Evolutionary conservation across 1,140 invertebrate species (phyloP).

Genomic region (Lepidurus packardi): DNA sequence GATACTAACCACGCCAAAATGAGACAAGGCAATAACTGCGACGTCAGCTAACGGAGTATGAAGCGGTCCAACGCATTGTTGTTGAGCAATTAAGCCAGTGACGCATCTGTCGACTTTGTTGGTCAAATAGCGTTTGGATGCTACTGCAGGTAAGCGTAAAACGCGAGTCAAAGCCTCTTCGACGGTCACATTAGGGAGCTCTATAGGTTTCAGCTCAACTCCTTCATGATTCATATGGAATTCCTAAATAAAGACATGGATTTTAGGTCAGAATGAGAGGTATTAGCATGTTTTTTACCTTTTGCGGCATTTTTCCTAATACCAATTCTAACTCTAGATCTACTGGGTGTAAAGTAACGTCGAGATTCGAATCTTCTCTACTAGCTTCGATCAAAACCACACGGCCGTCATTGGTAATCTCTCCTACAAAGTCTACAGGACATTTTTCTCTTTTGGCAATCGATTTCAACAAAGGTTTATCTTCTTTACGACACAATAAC

Average conservation of each 20-base stretch:
- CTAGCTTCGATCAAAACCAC: conserved; percentile 53
- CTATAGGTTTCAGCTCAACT: conserved; percentile 46
- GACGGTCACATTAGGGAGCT: conserved; percentile 52
- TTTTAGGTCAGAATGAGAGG: background rate
- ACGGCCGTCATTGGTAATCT: conserved; percentile 78
- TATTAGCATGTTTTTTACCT: conserved; percentile 47
- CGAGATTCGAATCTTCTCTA: conserved; percentile 43
- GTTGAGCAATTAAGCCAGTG: conserved; percentile 90
- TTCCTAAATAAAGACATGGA: background rate
- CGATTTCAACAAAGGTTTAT: conserved; percentile 58
- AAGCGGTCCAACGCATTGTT: conserved; percentile 93
- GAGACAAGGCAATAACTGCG: conserved; percentile 79
- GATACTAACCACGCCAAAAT: conserved; percentile 45
- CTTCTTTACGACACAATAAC: conserved; percentile 62
- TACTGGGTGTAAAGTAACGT: conserved; percentile 57
- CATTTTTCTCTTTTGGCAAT: conserved; percentile 84
- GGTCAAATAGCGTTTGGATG: conserved; percentile 90
- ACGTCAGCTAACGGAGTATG: conserved; percentile 93
- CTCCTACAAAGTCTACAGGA: conserved; percentile 86
- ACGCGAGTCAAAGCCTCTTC: conserved; percentile 69
- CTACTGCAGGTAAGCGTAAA: conserved; percentile 80
- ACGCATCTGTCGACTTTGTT: conserved; percentile 94
- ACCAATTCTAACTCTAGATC: conserved; percentile 84
- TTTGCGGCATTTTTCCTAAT: conserved; percentile 77
- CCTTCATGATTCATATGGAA: conserved; percentile 52